Percentiles rank a stretch among this genome's conserved stretches.
These are phyloP conservation scores for Rhinolophus ferrumequinum DNA, from an alignment of 2,113 vertebrate species.

Conservation along the genomic window DNA sequence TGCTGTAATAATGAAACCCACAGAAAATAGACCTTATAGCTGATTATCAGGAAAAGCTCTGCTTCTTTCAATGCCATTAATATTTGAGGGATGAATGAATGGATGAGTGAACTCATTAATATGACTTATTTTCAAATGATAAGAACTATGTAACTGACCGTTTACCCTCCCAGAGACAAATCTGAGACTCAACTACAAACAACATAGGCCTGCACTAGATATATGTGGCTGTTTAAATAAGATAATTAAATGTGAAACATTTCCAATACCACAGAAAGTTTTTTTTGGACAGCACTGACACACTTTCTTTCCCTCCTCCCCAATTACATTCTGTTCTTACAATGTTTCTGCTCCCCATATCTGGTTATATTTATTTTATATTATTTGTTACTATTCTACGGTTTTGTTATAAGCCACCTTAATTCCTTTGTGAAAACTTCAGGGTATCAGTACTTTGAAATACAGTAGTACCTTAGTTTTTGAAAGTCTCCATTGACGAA, in stretches of 20 bases:
- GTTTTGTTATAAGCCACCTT: background rate
- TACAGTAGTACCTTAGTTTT: no score
- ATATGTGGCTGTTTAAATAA: background rate
- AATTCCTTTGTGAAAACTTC: background rate
- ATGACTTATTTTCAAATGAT: background rate
- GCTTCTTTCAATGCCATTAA: background rate
- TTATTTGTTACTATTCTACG: background rate
- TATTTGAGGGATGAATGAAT: background rate
- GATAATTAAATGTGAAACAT: background rate
- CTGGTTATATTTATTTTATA: background rate
- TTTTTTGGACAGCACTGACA: background rate
- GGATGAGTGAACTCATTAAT: background rate
- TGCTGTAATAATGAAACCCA: background rate
- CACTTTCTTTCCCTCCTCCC: background rate
- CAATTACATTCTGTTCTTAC: background rate
- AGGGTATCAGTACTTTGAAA: background rate
- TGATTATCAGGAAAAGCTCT: background rate
- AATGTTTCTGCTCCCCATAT: background rate
- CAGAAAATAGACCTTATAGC: background rate
- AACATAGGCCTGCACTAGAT: background rate
- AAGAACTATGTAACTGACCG: background rate
- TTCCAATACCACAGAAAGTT: background rate
- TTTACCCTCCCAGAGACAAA: background rate
- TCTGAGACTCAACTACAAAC: background rate
- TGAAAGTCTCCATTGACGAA: no score